A percentile compares a stretch with the other conserved stretches of the same genome.
Evolutionary conservation across 2,113 vertebrate species (phyloP).

Genomic region (Alaudala cheleensis): DNA sequence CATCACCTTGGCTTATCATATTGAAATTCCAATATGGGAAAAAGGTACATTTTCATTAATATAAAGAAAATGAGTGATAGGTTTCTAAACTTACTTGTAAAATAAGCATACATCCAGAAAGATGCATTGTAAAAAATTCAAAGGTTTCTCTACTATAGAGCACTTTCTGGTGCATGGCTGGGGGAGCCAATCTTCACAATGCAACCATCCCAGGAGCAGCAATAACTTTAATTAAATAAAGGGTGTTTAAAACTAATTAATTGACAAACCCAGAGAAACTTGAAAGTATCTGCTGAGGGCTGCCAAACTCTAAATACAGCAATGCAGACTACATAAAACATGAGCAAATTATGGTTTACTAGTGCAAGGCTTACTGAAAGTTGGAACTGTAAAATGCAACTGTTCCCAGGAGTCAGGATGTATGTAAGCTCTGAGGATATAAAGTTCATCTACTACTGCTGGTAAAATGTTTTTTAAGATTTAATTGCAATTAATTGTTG

Average conservation of each 20-base stretch:
- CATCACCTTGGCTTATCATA: neutral
- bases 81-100: neutral
- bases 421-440: neutral
- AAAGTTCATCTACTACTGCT: neutral
- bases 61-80: neutral
- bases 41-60: neutral
- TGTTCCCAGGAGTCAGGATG: neutral
- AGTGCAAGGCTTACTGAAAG: neutral
- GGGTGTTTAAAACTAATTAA: conserved; percentile 1
- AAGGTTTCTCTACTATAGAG: neutral
- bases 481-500: conserved; percentile 34
- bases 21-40: neutral
- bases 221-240: conserved; percentile 23
- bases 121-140: neutral
- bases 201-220: neutral
- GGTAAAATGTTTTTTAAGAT: neutral
- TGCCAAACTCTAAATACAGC: neutral
- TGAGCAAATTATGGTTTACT: neutral
- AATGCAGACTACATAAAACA: neutral
- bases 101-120: neutral
- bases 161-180: neutral
- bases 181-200: neutral
- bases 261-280: neutral
- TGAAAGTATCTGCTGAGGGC: neutral
- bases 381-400: neutral